Evolutionary conservation across 2,888 invertebrate genomes (phyloP), one percentile per base, ranked within the genome.

Genomic region (Caenorhabditis macrosperma): DNA sequence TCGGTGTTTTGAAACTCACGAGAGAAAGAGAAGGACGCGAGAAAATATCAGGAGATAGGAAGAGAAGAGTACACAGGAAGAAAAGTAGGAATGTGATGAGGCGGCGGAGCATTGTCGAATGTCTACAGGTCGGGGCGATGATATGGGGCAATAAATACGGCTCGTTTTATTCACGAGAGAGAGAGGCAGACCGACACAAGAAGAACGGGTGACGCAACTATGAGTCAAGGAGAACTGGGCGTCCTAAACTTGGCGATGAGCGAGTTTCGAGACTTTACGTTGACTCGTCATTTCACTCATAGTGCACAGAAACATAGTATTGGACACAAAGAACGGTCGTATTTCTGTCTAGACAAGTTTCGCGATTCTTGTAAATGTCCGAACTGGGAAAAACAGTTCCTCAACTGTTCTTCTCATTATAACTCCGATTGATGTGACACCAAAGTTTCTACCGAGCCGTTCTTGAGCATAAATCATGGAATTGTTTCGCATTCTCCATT

Each of bases 21-120:
- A 50, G 38, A 15, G 59, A 50, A 12, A n/a, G 15, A 17, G 57
- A 41, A 5, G 55, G 20, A n/a, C 44, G 55, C 12, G 64, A 20
- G 12, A 72, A n/a, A 26, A 72, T 24, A 35, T 72, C 72, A 28
- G 72, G 63, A 20, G 46, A 72, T 4, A 57, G 48, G 12, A 72
- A 71, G 33, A 72, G 1, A 33, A 48, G 5, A 48, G 35, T 26
- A 28, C 57, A 64, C 5, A 46, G 41, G 20, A 72, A 64, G 24
- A 57, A 48, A 15, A 72, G 20, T 48, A 63, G 26, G 12, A 72
- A 64, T 17, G 54, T 22, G 26, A 33, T 30, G 5, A 72, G 46
- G n/a, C 72, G 63, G 7, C 72, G 63, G 38, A 48, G 38, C 63
- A 64, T 72, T 38, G 38, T 38, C 2, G 17, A 20, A 38, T 28